Evolutionary conservation across 53 echinoderm and acorn worm genomes (phyloP).

Genomic region (Zoroaster sp.): DNA sequence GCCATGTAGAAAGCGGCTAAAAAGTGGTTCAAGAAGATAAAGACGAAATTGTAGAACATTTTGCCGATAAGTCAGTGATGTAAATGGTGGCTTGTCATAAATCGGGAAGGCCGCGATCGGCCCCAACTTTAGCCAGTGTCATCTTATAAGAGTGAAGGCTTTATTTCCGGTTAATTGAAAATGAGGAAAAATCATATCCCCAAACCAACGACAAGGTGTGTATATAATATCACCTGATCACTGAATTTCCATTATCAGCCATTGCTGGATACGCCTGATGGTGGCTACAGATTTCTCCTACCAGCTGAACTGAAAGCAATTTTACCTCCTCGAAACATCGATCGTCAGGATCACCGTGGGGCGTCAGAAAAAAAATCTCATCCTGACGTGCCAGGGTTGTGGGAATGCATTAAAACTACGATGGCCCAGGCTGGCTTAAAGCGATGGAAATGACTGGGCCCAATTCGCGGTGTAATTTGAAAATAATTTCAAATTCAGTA

Average conservation of each 20-base stretch:
- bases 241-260: neutral
- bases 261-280: neutral
- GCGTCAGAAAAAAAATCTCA: neutral
- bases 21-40: no score
- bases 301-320: slow-evolving; percentile 28
- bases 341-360: slow-evolving; percentile 29
- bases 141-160: no score
- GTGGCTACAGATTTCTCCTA: neutral
- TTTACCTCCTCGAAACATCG: slow-evolving; percentile 13
- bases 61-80: no score
- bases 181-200: no score
- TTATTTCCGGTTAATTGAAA: no score
- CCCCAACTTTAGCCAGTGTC: no score
- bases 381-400: neutral
- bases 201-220: no score
- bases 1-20: no score
- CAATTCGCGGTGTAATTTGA: neutral
- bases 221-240: no score
- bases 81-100: no score
- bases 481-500: slow-evolving; percentile 17
- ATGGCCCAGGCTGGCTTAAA: neutral
- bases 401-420: slow-evolving; percentile 13
- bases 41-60: no score
- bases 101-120: no score
- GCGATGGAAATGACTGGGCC: neutral